Percentiles rank a stretch among this genome's conserved stretches.
These are phyloP conservation scores for Mormyrops boulengeri DNA, from an alignment of 2,797 vertebrate species.

Conservation along the genomic window DNA sequence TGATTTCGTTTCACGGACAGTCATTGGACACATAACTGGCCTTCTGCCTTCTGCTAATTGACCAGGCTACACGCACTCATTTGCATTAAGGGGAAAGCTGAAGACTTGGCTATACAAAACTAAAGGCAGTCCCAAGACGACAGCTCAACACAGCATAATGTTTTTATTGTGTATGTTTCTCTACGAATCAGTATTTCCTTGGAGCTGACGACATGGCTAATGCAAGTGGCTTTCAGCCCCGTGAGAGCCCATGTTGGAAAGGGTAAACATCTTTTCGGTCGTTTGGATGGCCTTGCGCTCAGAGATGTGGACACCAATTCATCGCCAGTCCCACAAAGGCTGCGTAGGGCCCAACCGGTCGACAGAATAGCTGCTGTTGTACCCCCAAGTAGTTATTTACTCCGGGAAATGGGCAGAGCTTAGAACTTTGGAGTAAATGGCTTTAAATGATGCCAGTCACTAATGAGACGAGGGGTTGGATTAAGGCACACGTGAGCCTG, in stretches of 20 bases:
- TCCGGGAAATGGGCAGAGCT: background rate
- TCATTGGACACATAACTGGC: background rate
- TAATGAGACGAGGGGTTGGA: background rate
- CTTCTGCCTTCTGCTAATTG: conserved; percentile 7
- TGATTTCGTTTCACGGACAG: background rate
- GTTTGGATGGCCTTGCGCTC: background rate
- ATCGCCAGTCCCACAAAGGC: background rate
- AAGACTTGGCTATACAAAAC: background rate
- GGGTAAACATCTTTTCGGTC: background rate
- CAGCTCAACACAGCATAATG: background rate
- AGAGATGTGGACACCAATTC: background rate
- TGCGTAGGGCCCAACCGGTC: background rate
- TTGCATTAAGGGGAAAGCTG: background rate
- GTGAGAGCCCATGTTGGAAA: background rate
- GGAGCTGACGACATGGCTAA: background rate
- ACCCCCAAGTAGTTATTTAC: background rate
- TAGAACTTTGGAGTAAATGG: background rate
- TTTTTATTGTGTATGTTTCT: background rate
- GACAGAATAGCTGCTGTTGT: background rate
- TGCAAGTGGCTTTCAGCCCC: background rate
- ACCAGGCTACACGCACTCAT: background rate
- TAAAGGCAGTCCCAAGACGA: background rate
- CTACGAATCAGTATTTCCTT: background rate
- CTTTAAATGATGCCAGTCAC: background rate
- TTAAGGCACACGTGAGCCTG: background rate